phyloP scores from a whole-genome alignment of 1,140 invertebrate species.

The Drosophila subobscura region DNA sequence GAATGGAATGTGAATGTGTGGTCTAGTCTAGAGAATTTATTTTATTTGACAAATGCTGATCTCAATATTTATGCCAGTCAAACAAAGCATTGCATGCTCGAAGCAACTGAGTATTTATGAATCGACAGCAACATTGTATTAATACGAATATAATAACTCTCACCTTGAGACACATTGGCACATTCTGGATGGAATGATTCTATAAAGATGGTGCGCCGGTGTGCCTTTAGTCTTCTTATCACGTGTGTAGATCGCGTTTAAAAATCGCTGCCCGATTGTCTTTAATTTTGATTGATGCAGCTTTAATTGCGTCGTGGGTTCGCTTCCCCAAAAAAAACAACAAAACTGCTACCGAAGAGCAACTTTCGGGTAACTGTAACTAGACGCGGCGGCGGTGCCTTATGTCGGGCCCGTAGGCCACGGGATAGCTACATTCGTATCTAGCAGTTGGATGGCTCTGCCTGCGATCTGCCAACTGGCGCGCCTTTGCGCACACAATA shows the following conservation, averaged over 20 bases:
- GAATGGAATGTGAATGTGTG: no score
- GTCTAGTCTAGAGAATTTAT: no score
- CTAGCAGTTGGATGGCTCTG: conserved; percentile 27
- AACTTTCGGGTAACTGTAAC: conserved; percentile 40
- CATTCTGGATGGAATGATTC: conserved; percentile 28
- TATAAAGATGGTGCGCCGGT: conserved; percentile 12
- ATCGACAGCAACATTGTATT: conserved; percentile 5
- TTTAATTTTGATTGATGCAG: conserved; percentile 74
- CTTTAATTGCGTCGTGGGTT: conserved; percentile 46
- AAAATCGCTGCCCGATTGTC: conserved; percentile 45
- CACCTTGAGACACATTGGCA: conserved; percentile 47
- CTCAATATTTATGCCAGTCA: no score
- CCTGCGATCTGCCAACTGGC: conserved; percentile 56
- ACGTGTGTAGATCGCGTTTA: conserved; percentile 30
- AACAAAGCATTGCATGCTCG: background rate
- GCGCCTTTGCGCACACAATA: conserved; percentile 60
- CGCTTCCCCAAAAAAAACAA: no score
- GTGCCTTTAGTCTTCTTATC: conserved; percentile 30
- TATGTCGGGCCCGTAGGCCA: conserved; percentile 3
- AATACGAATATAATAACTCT: conserved; percentile 70
- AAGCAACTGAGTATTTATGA: background rate
- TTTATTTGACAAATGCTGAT: no score
- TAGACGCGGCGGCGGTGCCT: conserved; percentile 18
- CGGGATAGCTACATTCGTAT: conserved; percentile 6
- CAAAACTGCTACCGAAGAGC: conserved; percentile 32